Evolutionary conservation across 2,797 vertebrate species (phyloP).

Genomic region (Tachyglossus aculeatus): DNA sequence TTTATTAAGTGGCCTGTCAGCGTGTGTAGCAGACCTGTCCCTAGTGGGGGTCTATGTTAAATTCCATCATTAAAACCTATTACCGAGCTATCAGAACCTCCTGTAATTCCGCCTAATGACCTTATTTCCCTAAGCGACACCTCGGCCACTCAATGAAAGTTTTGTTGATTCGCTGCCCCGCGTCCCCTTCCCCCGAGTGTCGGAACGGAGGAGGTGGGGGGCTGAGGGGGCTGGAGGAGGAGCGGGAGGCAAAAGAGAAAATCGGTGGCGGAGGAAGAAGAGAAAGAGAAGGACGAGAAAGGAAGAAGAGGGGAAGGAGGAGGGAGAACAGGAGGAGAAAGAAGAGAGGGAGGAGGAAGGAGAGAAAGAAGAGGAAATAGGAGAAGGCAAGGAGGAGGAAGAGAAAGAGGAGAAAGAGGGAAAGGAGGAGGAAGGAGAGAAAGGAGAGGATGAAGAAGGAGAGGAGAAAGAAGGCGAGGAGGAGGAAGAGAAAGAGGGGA

Average conservation of each 20-base stretch:
- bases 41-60: conserved; percentile 83
- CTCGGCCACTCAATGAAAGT: conserved; percentile 74
- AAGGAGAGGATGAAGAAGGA: too few relatives aligned
- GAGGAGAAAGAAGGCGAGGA: background rate
- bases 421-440: background rate
- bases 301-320: background rate
- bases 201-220: too few relatives aligned
- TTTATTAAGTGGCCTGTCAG: conserved; percentile 86
- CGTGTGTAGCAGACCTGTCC: conserved; percentile 81
- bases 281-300: background rate
- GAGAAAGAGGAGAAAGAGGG: background rate
- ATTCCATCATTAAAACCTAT: conserved; percentile 96
- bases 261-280: too few relatives aligned
- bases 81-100: conserved; percentile 87
- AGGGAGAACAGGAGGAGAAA: background rate
- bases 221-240: too few relatives aligned
- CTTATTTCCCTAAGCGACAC: conserved; percentile 95
- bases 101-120: conserved; percentile 91
- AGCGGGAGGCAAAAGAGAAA: too few relatives aligned
- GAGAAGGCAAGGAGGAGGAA: background rate
- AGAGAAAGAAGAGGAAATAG: background rate
- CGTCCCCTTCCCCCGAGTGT: too few relatives aligned
- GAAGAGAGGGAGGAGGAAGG: background rate
- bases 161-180: conserved; percentile 61
- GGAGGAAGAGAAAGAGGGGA: background rate